Base-by-base conservation (phyloP, 2,888 invertebrate species). In the Lochmaea capreae region DNA sequence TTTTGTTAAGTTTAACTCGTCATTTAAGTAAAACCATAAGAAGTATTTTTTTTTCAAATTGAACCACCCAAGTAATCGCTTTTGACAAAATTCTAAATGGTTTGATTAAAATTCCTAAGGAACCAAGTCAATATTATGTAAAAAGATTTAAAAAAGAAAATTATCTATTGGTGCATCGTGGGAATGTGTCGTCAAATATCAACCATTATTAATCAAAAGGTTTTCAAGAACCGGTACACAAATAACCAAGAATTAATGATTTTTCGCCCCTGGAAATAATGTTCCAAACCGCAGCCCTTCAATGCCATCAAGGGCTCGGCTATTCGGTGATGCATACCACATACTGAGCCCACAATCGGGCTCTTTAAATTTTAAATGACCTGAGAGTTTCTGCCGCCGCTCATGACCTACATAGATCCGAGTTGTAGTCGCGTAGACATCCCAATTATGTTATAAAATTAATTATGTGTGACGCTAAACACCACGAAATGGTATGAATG, bases 361-460 rank as follows among this genome's bases (percentile, higher is more conserved):
- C 18, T 54, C 66, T 66, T 66, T 66, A 66, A 66, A 66, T 39
- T 66, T 66, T 66, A 66, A 66, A 66, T 66, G 54, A 42, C 54
- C 54, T 33, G 66, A 66, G 22, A 66, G 22, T 52, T 57, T 49
- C 46, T 49, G 11, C n/a, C 26, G 54, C 66, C 66, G 66, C 33
- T 57, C 54, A 52, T 42, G 54, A 54, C 26, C 54, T 57, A 66
- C 18, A 66, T 66, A 66, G 57, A 66, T 57, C 54, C 66, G 33
- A 42, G 54, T 14, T 59, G 59, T 54, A 66, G 54, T 39, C 54
- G 39, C 52, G 14, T 43, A 54, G 66, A 57, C 54, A 52, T 66
- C 66, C 66, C 62, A 63, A 63, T 63, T 63, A 63, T 63, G 43
- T 63, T 43, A 43, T 63, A 43, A 18, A 63, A 63, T 63, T 63